A percentile compares a stretch with the other conserved stretches of the same genome.
Conservation (phyloP, 2,797 vertebrate genomes). For the Synanceia verrucosa region DNA sequence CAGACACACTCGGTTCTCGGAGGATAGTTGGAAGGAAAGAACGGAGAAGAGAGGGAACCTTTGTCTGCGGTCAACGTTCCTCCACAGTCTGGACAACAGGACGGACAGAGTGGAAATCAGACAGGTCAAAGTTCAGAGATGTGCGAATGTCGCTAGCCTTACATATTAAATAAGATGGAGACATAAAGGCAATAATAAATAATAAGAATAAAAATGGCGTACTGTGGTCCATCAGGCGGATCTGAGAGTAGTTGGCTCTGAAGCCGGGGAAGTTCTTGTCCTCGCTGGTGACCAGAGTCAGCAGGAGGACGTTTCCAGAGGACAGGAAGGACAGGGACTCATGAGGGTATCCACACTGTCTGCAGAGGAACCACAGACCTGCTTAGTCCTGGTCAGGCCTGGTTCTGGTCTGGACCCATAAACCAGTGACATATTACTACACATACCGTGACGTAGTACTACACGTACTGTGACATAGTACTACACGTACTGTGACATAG, state of each 20-base stretch:
- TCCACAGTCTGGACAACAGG: conserved; percentile 83
- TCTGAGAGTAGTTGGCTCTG: conserved; percentile 88
- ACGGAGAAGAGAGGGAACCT: conserved; percentile 87
- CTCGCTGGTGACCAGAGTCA: conserved; percentile 86
- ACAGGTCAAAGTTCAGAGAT: background rate
- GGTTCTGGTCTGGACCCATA: too few species aligned
- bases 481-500: too few species aligned
- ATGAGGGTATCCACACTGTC: conserved; percentile 88
- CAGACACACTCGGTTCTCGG: conserved; percentile 84
- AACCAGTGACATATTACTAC: too few species aligned
- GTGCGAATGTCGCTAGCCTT: too few species aligned
- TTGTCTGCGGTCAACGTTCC: conserved; percentile 72
- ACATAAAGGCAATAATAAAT: too few species aligned
- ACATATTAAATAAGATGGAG: too few species aligned
- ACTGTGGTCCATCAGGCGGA: conserved; percentile 78
- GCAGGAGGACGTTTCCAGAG: conserved; percentile 91
- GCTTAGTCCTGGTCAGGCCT: too few species aligned
- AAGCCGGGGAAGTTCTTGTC: conserved; percentile 90
- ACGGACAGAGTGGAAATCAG: background rate
- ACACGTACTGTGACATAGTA: too few species aligned
- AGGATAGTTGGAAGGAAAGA: conserved; percentile 90
- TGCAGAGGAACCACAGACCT: conserved; percentile 54
- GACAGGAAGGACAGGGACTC: conserved; percentile 90
- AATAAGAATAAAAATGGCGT: too few species aligned
- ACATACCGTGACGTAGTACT: too few species aligned